phyloP scores from a whole-genome alignment of 2,113 vertebrate species.

The Oreotragus oreotragus region DNA sequence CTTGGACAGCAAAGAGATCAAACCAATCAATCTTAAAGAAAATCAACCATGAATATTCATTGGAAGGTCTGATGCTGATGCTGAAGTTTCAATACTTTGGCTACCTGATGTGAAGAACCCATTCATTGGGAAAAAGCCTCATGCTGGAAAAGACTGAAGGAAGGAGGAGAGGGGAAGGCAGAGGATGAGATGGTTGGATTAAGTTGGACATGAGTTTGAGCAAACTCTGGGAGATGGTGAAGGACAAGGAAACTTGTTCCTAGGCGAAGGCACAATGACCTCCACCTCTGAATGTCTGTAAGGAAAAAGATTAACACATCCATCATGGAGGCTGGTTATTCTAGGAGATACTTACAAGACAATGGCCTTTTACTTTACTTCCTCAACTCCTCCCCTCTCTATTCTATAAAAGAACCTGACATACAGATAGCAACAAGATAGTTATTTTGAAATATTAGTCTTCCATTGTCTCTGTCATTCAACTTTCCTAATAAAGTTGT shows the following conservation, averaged over 20 bases:
- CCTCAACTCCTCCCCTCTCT: background rate
- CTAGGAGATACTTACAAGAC: background rate
- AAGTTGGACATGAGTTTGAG: background rate
- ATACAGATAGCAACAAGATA: background rate
- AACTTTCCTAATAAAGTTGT: background rate
- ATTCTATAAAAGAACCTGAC: background rate
- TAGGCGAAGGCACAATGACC: background rate
- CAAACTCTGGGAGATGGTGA: background rate
- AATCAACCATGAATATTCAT: background rate
- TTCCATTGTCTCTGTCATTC: background rate
- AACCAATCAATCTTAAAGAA: background rate
- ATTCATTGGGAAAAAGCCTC: background rate
- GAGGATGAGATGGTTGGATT: background rate
- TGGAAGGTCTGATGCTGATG: background rate
- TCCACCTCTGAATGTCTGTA: background rate
- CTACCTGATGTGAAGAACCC: background rate
- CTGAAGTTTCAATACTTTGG: background rate
- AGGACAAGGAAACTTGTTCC: background rate
- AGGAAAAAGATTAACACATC: background rate
- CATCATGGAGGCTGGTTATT: background rate
- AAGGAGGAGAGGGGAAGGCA: fast-evolving
- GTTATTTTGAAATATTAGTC: background rate
- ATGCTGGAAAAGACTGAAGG: background rate
- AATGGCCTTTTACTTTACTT: background rate
- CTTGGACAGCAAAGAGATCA: background rate